phyloP scores from a whole-genome alignment of 2,888 invertebrate genomes.

The Aromia moschata region DNA sequence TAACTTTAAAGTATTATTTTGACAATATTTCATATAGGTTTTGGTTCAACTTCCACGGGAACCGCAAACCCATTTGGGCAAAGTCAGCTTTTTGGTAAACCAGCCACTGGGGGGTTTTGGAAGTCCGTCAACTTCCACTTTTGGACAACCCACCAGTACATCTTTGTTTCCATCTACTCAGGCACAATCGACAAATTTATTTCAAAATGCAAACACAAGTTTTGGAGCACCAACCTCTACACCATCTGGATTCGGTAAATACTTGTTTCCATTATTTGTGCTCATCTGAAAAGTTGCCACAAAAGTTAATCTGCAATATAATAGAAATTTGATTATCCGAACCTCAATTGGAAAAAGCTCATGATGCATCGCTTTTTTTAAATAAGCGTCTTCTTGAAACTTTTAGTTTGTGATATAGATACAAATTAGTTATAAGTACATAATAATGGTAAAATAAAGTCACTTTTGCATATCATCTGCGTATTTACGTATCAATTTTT shows the following conservation, averaged over 20 bases:
- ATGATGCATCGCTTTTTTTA: too few species aligned
- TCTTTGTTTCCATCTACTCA: constrained; percentile 68
- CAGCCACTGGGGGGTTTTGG: constrained; percentile 73
- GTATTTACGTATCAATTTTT: too few species aligned
- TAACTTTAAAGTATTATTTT: neutral
- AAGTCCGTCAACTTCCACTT: constrained; percentile 70
- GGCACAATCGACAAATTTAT: constrained; percentile 66
- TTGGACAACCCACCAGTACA: constrained; percentile 68
- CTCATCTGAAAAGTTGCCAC: too few species aligned
- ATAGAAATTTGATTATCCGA: too few species aligned
- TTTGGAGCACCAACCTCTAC: constrained; percentile 73
- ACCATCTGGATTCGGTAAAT: constrained; percentile 57
- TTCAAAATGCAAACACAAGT: constrained; percentile 71
- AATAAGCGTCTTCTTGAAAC: too few species aligned
- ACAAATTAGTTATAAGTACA: too few species aligned
- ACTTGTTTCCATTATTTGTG: too few species aligned
- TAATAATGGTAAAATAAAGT: too few species aligned
- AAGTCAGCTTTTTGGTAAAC: constrained; percentile 64
- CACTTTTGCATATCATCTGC: too few species aligned
- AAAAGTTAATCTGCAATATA: too few species aligned
- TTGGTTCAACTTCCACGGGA: constrained; percentile 45
- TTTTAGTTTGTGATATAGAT: too few species aligned
- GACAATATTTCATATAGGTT: constrained; percentile 41
- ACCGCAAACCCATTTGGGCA: constrained; percentile 55
- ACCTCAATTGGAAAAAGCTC: too few species aligned